Base-by-base conservation (phyloP, 2,888 invertebrate genomes). In the Trimorus sp. region DNA sequence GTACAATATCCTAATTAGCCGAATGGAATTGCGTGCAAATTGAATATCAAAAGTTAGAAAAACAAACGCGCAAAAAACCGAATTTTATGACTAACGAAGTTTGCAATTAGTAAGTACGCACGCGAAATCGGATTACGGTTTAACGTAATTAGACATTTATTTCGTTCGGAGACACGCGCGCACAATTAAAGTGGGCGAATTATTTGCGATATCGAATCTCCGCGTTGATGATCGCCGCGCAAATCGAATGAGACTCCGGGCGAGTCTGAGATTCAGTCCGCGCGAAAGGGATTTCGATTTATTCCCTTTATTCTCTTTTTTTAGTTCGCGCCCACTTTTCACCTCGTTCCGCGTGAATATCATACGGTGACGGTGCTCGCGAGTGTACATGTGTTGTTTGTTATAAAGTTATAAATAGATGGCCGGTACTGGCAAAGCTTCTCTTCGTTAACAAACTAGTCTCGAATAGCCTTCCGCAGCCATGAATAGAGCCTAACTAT, bases 41-140 rank as follows among this genome's bases (percentile, higher is more conserved):
- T 40, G 40, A 40, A 40, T 40, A 40, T 68, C 48, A 56, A 49
- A 58, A 77, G 68, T 62, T 62, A 16, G 42, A 77, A 69, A 77
- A 63, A 76, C 62, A 54, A 69, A 42, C 48, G 75, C 40, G 26
- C 56, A 53, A 78, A 79, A 68, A 62, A 11, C 56, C 54, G 45
- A 68, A 79, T 73, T 73, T 79, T 56, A 73, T 40, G 16, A 42
- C 56, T 68, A 79, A 79, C 68, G 48, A 79, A 79, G 71, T 73
- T 73, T 68, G 62, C 79, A 73, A 79, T 79, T 79, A 73, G 71
- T 56, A 62, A 78, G 62, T 51, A 51, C 68, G 45, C 16, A 70
- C 63, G 49, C 8, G 54, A 38, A 4, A 71, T 49, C 45, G 49
- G 49, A 60, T 59, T 69, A 58, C 62, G 36, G 40, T 68, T 73